Evolutionary conservation across 2,113 vertebrate species (phyloP), one percentile per base, ranked within the genome.

Genomic region (Ceratotherium simum): DNA sequence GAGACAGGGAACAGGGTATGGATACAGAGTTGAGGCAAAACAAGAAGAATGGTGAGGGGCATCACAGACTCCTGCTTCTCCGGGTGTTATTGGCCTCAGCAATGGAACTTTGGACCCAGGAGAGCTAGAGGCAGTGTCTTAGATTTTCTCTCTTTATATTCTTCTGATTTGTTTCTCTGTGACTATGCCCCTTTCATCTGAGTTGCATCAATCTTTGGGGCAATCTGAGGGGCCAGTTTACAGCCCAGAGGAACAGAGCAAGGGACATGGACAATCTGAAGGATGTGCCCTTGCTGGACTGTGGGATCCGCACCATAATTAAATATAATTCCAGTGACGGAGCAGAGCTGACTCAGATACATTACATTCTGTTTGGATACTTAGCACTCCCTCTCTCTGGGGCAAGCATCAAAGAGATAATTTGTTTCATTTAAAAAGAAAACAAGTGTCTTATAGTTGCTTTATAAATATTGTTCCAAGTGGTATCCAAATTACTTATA

Each of bases 391-490:
- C 14, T 92, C 39, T 85, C 10, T 92, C 39, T 86, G 33, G 13
- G 80, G 6, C 3, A 79, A 96, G 87, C 16, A 91, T 27, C 70
- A 83, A 48, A 83, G 69, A 83, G 62, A 65, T 42, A 78, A 96
- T 46, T 76, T 87, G 8, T 48, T 83, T 88, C 46, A 87, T 87
- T 75, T 80, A 70, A 91, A 82, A 75, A 70, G 51, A 83, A 96
- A 79, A 76, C 20, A 79, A 65, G 14, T 56, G 21, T 14, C 25
- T 54, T 20, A 5, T 5, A n/a, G 16, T 67, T 42, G 51, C 27
- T 80, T 67, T 58, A 83, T 86, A 91, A 75, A 58, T 91, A 76
- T 79, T 91, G n/a, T 78, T 64, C 6, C 1, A 72, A 33, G 6
- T 11, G 25, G 1, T 91, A 84, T 51, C 72, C 72, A 88, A 48